Conservation (phyloP, 2,113 vertebrate genomes). For the Capreolus pygargus region DNA sequence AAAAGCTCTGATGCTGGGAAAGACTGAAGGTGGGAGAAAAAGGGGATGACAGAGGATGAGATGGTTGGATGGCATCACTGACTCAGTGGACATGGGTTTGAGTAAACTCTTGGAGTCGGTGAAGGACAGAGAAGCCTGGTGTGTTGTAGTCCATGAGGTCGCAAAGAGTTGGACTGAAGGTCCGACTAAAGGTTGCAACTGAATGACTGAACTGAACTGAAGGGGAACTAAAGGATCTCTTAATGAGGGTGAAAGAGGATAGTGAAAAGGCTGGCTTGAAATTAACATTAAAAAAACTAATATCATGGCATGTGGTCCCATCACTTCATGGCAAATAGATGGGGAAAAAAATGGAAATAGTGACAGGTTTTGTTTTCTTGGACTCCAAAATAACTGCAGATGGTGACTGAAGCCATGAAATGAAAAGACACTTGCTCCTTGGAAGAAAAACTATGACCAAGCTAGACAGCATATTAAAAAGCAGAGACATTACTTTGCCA, state of each 20-base stretch:
- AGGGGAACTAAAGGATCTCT: background rate
- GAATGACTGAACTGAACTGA: background rate
- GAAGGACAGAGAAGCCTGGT: background rate
- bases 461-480: background rate
- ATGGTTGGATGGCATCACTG: background rate
- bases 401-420: background rate
- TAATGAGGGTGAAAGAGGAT: background rate
- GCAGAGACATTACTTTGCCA: background rate
- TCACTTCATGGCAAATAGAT: background rate
- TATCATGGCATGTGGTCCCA: background rate
- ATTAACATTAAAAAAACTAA: background rate
- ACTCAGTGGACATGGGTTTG: background rate
- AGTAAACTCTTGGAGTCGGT: background rate
- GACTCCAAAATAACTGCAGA: background rate
- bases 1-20: background rate
- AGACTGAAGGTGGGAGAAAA: background rate
- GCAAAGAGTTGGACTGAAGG: background rate
- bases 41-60: background rate
- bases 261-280: background rate
- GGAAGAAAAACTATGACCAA: background rate
- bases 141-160: background rate
- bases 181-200: background rate
- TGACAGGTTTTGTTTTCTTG: background rate
- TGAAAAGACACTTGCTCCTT: background rate
- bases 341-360: background rate